Evolutionary conservation across 2,113 vertebrate species (phyloP).

Genomic region (Diphyllodes magnificus): DNA sequence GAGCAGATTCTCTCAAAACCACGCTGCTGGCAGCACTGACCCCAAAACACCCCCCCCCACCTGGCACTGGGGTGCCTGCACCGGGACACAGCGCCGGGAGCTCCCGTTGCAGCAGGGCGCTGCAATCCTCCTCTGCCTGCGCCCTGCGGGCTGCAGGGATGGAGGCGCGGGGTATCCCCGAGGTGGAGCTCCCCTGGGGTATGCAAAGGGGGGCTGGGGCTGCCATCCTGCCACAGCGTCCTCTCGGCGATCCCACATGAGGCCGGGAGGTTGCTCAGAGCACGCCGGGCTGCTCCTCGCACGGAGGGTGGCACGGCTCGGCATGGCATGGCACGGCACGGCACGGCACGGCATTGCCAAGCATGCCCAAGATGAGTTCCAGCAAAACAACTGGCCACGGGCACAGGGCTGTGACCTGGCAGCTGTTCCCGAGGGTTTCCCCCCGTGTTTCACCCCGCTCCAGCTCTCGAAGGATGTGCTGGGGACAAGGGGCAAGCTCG

Average conservation of each 20-base stretch:
- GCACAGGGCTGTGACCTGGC: neutral
- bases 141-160: neutral
- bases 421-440: neutral
- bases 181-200: neutral
- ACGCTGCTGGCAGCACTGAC: fast-evolving
- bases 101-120: fast-evolving
- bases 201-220: neutral
- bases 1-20: neutral
- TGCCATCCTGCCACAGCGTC: fast-evolving
- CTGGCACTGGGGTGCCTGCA: neutral
- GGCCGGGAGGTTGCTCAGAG: neutral
- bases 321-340: fast-evolving
- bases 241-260: fast-evolving
- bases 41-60: neutral
- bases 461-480: neutral
- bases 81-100: fast-evolving
- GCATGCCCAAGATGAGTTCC: neutral
- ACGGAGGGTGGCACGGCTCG: fast-evolving
- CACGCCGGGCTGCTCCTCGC: neutral
- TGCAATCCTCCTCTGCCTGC: fast-evolving
- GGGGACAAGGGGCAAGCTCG: neutral
- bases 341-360: too few relatives aligned
- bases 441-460: fast-evolving
- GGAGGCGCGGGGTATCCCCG: fast-evolving
- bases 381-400: fast-evolving